Conservation (phyloP, 2,797 vertebrate genomes). For the Coranthus polyacanthus region DNA sequence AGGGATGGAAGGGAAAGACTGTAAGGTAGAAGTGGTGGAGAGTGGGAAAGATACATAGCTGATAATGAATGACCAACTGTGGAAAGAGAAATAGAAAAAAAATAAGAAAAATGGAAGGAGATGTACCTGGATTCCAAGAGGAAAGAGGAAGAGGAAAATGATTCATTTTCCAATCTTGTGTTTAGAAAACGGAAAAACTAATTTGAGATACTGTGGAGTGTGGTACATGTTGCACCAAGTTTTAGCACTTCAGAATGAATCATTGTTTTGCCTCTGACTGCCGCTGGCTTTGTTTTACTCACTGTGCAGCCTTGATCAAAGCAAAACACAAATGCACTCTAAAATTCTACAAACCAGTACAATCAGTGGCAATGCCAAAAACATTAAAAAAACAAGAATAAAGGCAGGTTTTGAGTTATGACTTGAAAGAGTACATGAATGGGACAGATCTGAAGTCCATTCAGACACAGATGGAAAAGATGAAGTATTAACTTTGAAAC, state of each 20-base stretch:
- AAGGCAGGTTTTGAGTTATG: slow-evolving; percentile 17
- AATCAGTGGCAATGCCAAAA: neutral
- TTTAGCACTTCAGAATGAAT: slow-evolving; percentile 38
- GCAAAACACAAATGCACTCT: slow-evolving; percentile 25
- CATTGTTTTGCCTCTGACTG: slow-evolving; percentile 34
- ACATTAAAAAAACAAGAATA: slow-evolving; percentile 16
- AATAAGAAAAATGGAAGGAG: slow-evolving; percentile 7
- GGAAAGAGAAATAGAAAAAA: neutral
- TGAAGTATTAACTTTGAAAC: slow-evolving; percentile 10
- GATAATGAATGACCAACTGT: slow-evolving; percentile 11
- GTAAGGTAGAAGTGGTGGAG: slow-evolving; percentile 18
- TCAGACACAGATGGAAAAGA: slow-evolving; percentile 20
- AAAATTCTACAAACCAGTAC: slow-evolving; percentile 13
- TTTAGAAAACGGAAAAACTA: slow-evolving; percentile 41
- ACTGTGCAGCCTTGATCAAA: slow-evolving; percentile 41
- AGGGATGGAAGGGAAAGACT: slow-evolving; percentile 28
- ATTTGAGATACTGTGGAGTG: slow-evolving; percentile 20
- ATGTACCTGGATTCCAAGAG: no score
- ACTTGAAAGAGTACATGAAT: slow-evolving; percentile 36
- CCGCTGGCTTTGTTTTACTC: slow-evolving; percentile 41
- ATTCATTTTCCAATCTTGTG: slow-evolving; percentile 20
- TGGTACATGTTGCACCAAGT: slow-evolving; percentile 16
- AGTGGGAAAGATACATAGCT: slow-evolving; percentile 17
- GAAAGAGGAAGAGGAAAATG: neutral
- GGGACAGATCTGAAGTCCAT: slow-evolving; percentile 30